phyloP scores from a whole-genome alignment of 2,113 vertebrate species.

The Orientallactaga bullata region DNA sequence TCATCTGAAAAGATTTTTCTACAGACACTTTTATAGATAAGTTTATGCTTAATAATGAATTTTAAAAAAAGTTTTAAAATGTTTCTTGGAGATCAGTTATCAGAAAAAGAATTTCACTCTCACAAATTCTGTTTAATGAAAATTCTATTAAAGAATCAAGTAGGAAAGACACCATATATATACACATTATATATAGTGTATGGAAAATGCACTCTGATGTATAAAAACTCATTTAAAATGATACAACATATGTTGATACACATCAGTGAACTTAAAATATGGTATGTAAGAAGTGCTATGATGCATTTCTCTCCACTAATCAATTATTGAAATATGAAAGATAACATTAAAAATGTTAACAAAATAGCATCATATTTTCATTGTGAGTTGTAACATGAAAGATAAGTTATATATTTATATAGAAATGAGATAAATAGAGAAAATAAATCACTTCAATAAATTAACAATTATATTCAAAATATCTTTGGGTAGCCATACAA shows the following conservation, averaged over 20 bases:
- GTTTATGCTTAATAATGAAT: neutral
- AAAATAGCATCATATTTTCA: neutral
- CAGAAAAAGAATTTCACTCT: neutral
- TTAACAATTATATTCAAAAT: too few species aligned
- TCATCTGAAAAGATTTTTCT: neutral
- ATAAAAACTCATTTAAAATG: neutral
- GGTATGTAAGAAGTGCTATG: neutral
- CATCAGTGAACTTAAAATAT: neutral
- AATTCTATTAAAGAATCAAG: neutral
- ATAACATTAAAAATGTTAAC: neutral
- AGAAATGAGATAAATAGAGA: neutral
- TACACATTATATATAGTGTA: neutral
- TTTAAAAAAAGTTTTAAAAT: neutral
- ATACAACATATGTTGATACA: neutral
- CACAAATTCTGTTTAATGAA: neutral
- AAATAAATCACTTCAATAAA: neutral
- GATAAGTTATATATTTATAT: neutral
- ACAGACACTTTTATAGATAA: neutral
- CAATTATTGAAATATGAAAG: neutral
- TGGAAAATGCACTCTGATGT: neutral
- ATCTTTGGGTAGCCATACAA: too few species aligned
- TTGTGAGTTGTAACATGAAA: neutral
- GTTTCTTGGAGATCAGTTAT: neutral
- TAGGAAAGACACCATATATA: neutral
- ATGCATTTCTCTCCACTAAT: neutral